Evolutionary conservation across 2,113 vertebrate genomes (phyloP), one percentile per base, ranked within the genome.

Genomic region (Pogonocichla stellata): DNA sequence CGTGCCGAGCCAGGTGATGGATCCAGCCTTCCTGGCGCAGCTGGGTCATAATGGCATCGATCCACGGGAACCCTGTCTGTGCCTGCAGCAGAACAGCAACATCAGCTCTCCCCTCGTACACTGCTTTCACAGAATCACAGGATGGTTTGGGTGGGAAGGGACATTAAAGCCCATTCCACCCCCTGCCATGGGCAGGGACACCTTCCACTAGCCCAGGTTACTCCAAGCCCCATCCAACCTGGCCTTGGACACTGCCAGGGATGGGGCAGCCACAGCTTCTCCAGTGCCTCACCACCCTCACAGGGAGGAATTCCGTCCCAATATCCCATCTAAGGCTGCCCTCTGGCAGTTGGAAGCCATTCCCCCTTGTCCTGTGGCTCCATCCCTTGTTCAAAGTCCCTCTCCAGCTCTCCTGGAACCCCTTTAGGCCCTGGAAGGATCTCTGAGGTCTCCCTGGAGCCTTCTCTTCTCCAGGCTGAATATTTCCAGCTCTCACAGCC

Each of bases 1-100:
- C 99, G 6, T 99, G 99, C 8, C 99, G 96, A 29, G 99, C 99
- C 81, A 99, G 96, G 95, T 99, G 99, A 88, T 99, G 99, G 94
- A 99, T 99, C 99, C 99, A 99, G 23, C 99, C 99, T 80, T 99
- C 99, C 95, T 99, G 99, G 58, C 98, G 98, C 82, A 99, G 98
- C 93, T 99, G 99, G 29, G 99, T 99, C 99, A 99, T 99, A 88
- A 99, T 99, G 34, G 99, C 99, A 14, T 99, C 99, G 2, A 99
- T 99, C 99, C 99, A 99, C 0, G 99, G 99, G 92, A 99, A 99
- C 47, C 99, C 99, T 1, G 99, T 99, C 87, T 96, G 93, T 96
- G 64, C 99, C 99, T 97, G 91, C 69, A 28, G 67, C 12, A n/a
- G 42, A 33, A 60, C 24, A 61, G 12, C 16, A 70, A 19, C 42